Evolutionary conservation across 2,113 vertebrate species (phyloP), one percentile per base, ranked within the genome.

Genomic region (Zosterops borbonicus): DNA sequence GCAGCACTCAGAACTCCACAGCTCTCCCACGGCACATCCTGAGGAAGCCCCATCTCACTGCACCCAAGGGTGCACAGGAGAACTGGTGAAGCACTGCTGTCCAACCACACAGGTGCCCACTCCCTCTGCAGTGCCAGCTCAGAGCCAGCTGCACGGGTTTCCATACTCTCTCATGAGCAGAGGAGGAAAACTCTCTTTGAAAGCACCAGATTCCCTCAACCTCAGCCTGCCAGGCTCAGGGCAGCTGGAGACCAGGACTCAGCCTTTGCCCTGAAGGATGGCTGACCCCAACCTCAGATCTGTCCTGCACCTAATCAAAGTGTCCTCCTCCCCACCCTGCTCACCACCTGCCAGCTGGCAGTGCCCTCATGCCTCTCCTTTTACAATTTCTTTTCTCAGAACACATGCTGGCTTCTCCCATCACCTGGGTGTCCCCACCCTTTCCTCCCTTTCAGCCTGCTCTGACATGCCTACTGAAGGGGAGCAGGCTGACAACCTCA

Each of bases 21-120:
- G 22, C 39, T 39, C 28, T 77, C 44, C 39, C 64, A 46, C 0
- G 0, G 14, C 2, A 5, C n/a, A 24, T 19, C n/a, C 39, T 3
- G 3, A 68, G 20, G n/a, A 53, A 88, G 7, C 5, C 27, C 42
- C 20, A 8, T 27, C 14, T 29, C 12, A 7, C 27, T 25, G 23
- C 41, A 28, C 8, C 37, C 1, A 2, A 49, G n/a, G 25, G n/a
- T 9, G 33, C 67, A n/a, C 5, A 11, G 47, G 33, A 80, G 33
- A 67, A 41, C 24, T 4, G 39, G 53, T 23, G 47, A 55, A 77
- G 49, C 28, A 19, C 35, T 25, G 41, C 35, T 89, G 21, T 23
- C 13, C 59, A 31, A 6, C 25, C 29, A 50, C 39, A 63, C 58
- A 65, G 42, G 9, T 28, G n/a, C n/a, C 22, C 27, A 5, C 21